These are phyloP conservation scores for Taenioides sp. DNA, from an alignment of 2,797 vertebrate genomes.

Conservation along the genomic window DNA sequence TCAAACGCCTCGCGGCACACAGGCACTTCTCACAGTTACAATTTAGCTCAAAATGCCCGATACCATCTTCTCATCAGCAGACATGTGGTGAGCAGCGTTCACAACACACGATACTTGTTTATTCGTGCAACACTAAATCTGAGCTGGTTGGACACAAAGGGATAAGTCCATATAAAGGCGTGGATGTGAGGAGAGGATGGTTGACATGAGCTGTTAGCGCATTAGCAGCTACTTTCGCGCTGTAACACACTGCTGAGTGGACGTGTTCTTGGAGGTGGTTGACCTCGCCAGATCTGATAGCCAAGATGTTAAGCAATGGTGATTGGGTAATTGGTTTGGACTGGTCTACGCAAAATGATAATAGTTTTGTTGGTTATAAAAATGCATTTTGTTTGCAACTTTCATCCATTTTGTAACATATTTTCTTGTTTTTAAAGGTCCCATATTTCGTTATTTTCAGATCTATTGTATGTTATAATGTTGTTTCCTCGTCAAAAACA, in stretches of 20 bases:
- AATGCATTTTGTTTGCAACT: neutral
- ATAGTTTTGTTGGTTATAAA: neutral
- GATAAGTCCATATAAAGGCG: slow-evolving; percentile 17
- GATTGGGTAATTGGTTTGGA: neutral
- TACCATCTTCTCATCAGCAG: slow-evolving; percentile 7
- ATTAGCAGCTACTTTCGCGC: slow-evolving; percentile 28
- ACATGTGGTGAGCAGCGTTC: slow-evolving; percentile 28
- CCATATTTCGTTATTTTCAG: too few relatives aligned
- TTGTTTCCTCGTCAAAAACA: too few relatives aligned
- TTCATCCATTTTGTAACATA: too few relatives aligned
- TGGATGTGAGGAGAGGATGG: slow-evolving; percentile 6
- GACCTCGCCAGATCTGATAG: neutral
- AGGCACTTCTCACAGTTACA: slow-evolving; percentile 20
- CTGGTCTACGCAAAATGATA: neutral
- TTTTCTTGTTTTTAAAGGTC: too few relatives aligned
- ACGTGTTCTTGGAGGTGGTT: neutral
- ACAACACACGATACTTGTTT: slow-evolving; percentile 7
- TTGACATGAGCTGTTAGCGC: slow-evolving; percentile 28
- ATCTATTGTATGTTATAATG: too few relatives aligned
- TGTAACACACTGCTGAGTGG: slow-evolving; percentile 1
- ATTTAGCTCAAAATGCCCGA: slow-evolving; percentile 9
- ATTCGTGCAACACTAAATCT: slow-evolving; percentile 2
- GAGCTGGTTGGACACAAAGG: neutral
- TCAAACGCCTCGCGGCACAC: slow-evolving; percentile 44
- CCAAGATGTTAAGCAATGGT: neutral